These are phyloP conservation scores for Isotomurus palustris DNA, from an alignment of 2,888 invertebrate genomes.

Conservation along the genomic window DNA sequence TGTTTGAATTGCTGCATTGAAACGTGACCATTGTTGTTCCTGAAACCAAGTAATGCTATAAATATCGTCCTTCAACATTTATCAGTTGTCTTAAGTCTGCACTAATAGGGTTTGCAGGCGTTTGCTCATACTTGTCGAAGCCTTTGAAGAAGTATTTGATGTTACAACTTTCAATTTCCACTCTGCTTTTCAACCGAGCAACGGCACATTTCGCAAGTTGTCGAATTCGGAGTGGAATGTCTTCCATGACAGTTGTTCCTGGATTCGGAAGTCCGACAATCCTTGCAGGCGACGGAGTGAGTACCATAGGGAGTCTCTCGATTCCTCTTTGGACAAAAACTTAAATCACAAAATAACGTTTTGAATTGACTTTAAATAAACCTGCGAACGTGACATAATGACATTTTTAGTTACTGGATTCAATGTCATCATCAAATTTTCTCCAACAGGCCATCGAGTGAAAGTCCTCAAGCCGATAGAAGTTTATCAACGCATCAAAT, in stretches of 20 bases:
- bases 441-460: conserved; percentile 65
- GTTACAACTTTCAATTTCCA: conserved; percentile 43
- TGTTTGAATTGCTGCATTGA: conserved; percentile 65
- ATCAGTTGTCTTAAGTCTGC: background rate
- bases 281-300: conserved; percentile 39
- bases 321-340: conserved; percentile 44
- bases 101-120: no score
- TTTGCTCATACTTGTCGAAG: conserved; percentile 39
- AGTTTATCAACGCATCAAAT: conserved; percentile 59
- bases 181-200: conserved; percentile 39
- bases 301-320: conserved; percentile 37
- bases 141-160: conserved; percentile 45
- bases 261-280: conserved; percentile 33
- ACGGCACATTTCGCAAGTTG: conserved; percentile 44
- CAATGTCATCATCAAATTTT: conserved; percentile 71
- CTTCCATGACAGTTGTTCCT: conserved; percentile 39
- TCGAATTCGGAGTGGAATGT: conserved; percentile 34
- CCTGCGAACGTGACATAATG: background rate
- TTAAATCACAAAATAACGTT: background rate
- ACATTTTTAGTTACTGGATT: conserved; percentile 58
- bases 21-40: conserved; percentile 68
- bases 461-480: conserved; percentile 70
- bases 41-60: conserved; percentile 48
- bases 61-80: background rate
- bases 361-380: no score